These are phyloP conservation scores for Hypotaenidia okinawae DNA, from an alignment of 2,797 vertebrate genomes.

Conservation along the genomic window DNA sequence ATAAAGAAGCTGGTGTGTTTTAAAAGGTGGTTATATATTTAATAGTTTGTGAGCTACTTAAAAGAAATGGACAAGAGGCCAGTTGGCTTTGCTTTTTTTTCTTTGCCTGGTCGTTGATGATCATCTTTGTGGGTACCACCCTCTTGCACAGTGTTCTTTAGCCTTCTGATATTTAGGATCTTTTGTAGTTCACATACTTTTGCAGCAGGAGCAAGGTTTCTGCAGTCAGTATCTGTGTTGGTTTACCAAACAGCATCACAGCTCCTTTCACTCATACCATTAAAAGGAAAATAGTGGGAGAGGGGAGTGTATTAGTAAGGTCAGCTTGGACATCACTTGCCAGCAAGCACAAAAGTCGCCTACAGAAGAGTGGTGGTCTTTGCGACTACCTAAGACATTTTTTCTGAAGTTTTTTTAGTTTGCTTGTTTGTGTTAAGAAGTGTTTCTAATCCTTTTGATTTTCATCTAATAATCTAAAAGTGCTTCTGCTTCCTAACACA, in stretches of 20 bases:
- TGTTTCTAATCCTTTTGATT: neutral
- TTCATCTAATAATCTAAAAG: neutral
- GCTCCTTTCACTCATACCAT: neutral
- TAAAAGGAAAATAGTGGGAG: neutral
- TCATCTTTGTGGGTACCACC: neutral
- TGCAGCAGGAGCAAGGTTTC: neutral
- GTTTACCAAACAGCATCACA: neutral
- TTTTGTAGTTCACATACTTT: neutral
- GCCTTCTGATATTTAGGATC: neutral
- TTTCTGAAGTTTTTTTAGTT: neutral
- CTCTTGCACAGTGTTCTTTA: neutral
- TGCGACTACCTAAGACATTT: neutral
- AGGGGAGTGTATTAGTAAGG: neutral
- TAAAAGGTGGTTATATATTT: conserved; percentile 53
- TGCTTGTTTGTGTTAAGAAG: neutral
- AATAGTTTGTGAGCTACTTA: conserved; percentile 50
- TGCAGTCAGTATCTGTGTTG: neutral
- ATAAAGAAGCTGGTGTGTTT: conserved; percentile 64
- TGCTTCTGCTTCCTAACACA: neutral
- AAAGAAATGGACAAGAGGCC: conserved; percentile 21
- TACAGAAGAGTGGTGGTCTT: neutral
- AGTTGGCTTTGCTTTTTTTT: conserved; percentile 37
- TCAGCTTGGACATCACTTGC: neutral
- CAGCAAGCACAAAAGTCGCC: neutral
- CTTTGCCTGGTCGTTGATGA: neutral